Conservation (phyloP, 2,113 vertebrate genomes). For the Apteryx mantelli region DNA sequence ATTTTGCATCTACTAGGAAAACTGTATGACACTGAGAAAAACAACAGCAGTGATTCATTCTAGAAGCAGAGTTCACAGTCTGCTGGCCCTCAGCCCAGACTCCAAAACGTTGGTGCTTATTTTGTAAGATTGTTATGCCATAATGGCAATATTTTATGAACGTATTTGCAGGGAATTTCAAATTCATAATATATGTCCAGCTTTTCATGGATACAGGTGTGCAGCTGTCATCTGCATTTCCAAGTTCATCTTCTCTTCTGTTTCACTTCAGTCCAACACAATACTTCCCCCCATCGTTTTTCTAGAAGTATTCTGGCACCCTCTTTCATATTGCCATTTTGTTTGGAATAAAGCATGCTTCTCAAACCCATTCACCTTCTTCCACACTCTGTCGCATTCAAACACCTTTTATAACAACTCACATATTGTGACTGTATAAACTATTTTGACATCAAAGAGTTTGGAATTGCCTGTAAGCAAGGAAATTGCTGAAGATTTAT, state of each 20-base stretch:
- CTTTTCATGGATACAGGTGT: neutral
- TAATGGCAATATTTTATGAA: neutral
- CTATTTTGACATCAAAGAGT: neutral
- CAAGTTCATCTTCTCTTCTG: neutral
- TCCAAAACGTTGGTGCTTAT: neutral
- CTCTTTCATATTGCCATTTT: neutral
- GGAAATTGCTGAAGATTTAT: neutral
- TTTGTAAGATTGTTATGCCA: neutral
- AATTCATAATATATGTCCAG: neutral
- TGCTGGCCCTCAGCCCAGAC: constrained; percentile 29
- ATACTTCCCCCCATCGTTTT: neutral
- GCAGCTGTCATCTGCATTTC: neutral
- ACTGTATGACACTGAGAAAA: neutral
- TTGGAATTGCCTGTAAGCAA: neutral
- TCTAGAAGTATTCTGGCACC: neutral
- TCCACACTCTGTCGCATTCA: neutral
- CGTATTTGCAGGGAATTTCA: neutral
- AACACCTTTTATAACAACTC: neutral
- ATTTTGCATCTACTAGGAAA: constrained; percentile 20
- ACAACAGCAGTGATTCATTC: neutral
- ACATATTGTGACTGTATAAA: neutral
- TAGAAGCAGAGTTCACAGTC: neutral
- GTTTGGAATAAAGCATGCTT: neutral
- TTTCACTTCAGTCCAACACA: neutral
- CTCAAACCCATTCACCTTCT: neutral